Evolutionary conservation across 2,888 invertebrate species (phyloP), one percentile per base, ranked within the genome.

Genomic region (Archips xylosteana): DNA sequence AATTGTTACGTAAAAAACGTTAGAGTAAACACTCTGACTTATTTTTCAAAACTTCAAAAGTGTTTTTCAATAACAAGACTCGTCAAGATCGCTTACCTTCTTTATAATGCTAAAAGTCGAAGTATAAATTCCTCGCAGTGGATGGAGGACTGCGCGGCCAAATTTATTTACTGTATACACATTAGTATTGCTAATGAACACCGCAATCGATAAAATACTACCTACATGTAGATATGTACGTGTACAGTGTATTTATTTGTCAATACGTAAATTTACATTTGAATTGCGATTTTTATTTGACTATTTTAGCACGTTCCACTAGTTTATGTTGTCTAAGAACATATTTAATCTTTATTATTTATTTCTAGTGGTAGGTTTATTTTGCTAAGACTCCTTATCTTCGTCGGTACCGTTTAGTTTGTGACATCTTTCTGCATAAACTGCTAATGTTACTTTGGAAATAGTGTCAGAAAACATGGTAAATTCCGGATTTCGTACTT

Each of bases 181-280:
- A 69, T 65, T 75, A 71, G 74, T 75, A 71, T 74, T 36, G 59
- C 63, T 68, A 73, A 73, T 73, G 73, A 63, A 64, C 63, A 59
- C 39, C 59, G 47, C 68, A 59, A 63, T 60, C 68, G 39, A 69
- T 69, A 69, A 69, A 59, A 36, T 39, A 69, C 12, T 32, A 2
- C 3, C 59, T 64, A 73, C 73, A 68, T 73, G 68, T 51, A 42
- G 36, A 64, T 73, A 73, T 73, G 72, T 72, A 66, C 60, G 54
- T 62, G 45, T 15, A 59, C 54, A 5, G 42, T 73, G 57, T 68
- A 36, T 57, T 49, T 49, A 60, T 73, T 59, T 69, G 69, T 64
- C 68, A 73, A 73, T 57, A 68, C 13, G 12, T 23, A 32, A 49
- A 12, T 49, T 61, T 36, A 63, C 32, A 36, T 68, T 9, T 15